Conservation (phyloP, 2,888 invertebrate genomes). For the Agonopterix heracliana region DNA sequence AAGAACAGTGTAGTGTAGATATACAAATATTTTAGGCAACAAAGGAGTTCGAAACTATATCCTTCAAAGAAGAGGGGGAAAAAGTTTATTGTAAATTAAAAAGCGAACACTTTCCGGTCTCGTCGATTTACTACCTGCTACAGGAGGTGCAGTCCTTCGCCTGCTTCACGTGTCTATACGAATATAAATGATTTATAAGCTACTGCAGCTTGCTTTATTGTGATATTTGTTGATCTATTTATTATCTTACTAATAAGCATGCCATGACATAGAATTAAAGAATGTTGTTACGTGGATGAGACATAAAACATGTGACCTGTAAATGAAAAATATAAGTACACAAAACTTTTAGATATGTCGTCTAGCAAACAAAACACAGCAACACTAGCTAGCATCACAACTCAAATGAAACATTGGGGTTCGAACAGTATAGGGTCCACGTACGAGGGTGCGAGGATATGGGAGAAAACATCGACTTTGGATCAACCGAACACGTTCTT, state of each 20-base stretch:
- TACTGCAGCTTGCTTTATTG: background rate
- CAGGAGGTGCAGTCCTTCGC: slow-evolving; percentile 15
- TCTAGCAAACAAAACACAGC: too few relatives aligned
- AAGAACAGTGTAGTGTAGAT: too few relatives aligned
- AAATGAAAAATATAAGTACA: too few relatives aligned
- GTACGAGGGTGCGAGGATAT: slow-evolving; percentile 62
- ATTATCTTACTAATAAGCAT: too few relatives aligned
- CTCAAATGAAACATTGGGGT: slow-evolving; percentile 31
- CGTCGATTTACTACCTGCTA: slow-evolving; percentile 59
- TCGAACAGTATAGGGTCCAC: slow-evolving; percentile 32
- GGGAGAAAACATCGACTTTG: slow-evolving; percentile 56
- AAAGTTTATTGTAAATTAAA: slow-evolving; percentile 40
- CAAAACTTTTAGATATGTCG: too few relatives aligned
- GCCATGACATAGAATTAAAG: too few relatives aligned
- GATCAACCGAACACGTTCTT: slow-evolving; percentile 42
- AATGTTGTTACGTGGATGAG: too few relatives aligned
- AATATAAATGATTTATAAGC: background rate
- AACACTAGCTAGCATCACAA: too few relatives aligned
- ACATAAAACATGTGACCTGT: too few relatives aligned
- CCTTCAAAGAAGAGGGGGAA: slow-evolving; percentile 13
- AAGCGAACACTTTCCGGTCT: slow-evolving; percentile 53
- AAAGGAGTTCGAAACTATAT: too few relatives aligned
- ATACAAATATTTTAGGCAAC: too few relatives aligned
- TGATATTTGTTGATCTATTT: background rate
- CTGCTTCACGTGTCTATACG: background rate